Conservation (phyloP, 2,113 vertebrate genomes). For the Mus pahari region DNA sequence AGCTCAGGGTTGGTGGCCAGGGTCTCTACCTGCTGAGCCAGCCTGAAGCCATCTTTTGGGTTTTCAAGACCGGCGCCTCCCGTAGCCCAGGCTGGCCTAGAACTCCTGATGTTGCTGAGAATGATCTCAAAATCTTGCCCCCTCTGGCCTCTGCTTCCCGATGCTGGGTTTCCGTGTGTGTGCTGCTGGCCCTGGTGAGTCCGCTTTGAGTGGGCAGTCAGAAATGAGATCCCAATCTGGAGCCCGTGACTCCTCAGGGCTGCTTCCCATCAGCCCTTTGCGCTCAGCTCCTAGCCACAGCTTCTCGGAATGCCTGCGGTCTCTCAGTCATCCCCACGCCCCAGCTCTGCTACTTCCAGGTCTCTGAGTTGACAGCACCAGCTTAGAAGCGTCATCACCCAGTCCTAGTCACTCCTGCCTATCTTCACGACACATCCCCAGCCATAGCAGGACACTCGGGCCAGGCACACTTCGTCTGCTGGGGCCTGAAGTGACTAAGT, state of each 20-base stretch:
- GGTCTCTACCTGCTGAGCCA: too few species aligned
- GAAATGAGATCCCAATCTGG: not conserved
- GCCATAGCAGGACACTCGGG: not conserved
- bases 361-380: not conserved
- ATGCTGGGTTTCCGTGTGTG: not conserved
- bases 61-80: not conserved
- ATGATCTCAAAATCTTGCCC: not conserved
- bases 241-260: too few species aligned
- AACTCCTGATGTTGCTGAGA: not conserved
- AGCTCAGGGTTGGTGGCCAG: not conserved
- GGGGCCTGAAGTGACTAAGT: not conserved
- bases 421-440: not conserved
- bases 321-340: not conserved
- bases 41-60: not conserved
- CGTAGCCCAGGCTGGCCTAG: not conserved
- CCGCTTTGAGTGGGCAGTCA: not conserved
- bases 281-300: not conserved
- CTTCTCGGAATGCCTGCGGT: not conserved
- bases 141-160: not conserved
- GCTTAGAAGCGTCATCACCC: not conserved
- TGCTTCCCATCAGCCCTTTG: not conserved
- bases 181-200: not conserved
- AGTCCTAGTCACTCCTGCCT: not conserved
- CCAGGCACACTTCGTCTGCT: not conserved
- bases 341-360: not conserved